A percentile compares a stretch with the other conserved stretches of the same genome.
phyloP scores from a whole-genome alignment of 2,888 invertebrate species.

The Synergus japonicus region DNA sequence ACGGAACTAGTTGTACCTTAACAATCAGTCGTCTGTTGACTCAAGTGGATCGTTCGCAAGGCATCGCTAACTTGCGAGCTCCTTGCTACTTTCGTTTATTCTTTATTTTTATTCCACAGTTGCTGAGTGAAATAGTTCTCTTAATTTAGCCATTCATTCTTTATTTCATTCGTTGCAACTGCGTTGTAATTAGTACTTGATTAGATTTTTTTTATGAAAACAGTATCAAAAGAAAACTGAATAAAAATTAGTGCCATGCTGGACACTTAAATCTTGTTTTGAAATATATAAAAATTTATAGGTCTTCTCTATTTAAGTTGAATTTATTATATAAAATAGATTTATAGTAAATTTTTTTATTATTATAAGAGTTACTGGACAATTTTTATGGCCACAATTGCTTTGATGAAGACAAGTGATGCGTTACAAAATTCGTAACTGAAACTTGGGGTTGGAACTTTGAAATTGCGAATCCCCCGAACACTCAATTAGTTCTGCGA shows the following conservation, averaged over 20 bases:
- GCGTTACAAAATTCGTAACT: slow-evolving; percentile 25
- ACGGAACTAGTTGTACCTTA: slow-evolving; percentile 44
- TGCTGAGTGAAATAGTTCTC: slow-evolving; percentile 1
- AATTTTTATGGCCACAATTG: no score
- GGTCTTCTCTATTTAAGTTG: no score
- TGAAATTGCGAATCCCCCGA: slow-evolving; percentile 53
- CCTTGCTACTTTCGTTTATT: slow-evolving; percentile 1
- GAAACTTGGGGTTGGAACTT: slow-evolving; percentile 31
- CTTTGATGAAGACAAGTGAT: slow-evolving; percentile 24
- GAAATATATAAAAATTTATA: no score
- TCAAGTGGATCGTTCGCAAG: slow-evolving; percentile 45
- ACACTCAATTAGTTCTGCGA: slow-evolving; percentile 52
- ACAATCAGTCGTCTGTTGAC: slow-evolving; percentile 47
- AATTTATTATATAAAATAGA: no score
- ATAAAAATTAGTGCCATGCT: background rate
- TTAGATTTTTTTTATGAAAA: background rate
- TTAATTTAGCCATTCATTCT: slow-evolving; percentile 26
- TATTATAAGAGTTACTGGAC: no score
- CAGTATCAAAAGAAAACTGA: background rate
- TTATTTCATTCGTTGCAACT: background rate
- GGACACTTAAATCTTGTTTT: background rate
- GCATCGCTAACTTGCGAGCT: slow-evolving; percentile 42
- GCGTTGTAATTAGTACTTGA: background rate
- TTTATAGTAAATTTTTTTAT: no score
- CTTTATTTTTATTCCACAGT: slow-evolving; percentile 10